Evolutionary conservation across 2,113 vertebrate species (phyloP).

Genomic region (Clinocottus analis): DNA sequence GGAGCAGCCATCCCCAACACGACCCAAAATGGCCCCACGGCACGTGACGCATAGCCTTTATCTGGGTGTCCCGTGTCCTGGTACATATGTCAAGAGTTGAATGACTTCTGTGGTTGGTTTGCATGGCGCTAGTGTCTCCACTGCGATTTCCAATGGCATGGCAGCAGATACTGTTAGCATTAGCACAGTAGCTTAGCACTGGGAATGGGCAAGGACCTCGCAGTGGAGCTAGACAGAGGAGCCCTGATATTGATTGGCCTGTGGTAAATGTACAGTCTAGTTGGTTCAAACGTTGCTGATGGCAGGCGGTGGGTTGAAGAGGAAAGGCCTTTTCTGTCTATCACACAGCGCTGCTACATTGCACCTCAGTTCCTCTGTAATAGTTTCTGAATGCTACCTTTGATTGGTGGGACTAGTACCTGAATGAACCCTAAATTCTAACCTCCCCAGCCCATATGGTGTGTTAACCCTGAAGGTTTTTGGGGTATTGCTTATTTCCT

Average conservation of each 20-base stretch:
- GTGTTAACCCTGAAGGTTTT: constrained; percentile 50
- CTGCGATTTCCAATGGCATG: constrained; percentile 79
- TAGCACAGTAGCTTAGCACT: constrained; percentile 74
- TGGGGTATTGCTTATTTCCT: constrained; percentile 56
- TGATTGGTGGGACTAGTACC: constrained; percentile 59
- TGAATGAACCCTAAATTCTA: constrained; percentile 67
- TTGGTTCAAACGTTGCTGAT: constrained; percentile 31
- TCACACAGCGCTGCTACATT: constrained; percentile 71
- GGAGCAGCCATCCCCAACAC: constrained; percentile 27
- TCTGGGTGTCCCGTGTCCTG: constrained; percentile 58
- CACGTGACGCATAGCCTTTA: constrained; percentile 39
- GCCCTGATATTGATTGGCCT: constrained; percentile 65
- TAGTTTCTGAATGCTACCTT: constrained; percentile 68
- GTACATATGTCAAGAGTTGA: constrained; percentile 66
- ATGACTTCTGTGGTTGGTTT: constrained; percentile 75
- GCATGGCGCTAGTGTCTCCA: constrained; percentile 83
- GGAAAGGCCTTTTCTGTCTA: constrained; percentile 80
- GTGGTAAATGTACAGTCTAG: constrained; percentile 48
- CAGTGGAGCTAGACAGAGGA: constrained; percentile 81
- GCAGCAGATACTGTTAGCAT: constrained; percentile 67
- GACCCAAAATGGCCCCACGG: constrained; percentile 57
- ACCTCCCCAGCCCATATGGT: constrained; percentile 45
- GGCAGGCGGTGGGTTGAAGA: background rate
- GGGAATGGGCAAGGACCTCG: constrained; percentile 80
- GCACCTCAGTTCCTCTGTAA: constrained; percentile 66